phyloP scores from a whole-genome alignment of 2,888 invertebrate genomes.

The Sarcophaga caerulescens region DNA sequence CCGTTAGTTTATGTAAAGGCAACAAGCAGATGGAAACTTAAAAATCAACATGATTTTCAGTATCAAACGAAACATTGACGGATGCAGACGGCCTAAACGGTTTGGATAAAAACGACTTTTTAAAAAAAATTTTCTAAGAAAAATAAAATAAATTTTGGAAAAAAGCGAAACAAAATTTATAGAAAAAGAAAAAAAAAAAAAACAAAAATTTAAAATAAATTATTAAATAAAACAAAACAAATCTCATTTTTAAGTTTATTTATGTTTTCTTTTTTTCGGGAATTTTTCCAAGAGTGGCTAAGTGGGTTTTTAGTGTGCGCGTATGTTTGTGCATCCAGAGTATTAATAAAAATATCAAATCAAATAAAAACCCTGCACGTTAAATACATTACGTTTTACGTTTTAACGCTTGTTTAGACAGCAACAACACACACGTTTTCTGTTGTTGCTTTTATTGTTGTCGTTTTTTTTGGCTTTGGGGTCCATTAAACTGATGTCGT shows the following conservation, averaged over 20 bases:
- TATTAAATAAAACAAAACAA: too few species aligned
- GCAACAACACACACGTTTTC: not conserved
- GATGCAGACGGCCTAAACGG: slow-evolving; percentile 72
- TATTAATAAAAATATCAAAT: slow-evolving; percentile 5
- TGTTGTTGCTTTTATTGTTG: not conserved
- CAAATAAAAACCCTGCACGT: slow-evolving; percentile 15
- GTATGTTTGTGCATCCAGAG: not conserved
- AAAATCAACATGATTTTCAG: slow-evolving; percentile 66
- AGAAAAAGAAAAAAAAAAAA: slow-evolving; percentile 21
- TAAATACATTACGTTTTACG: slow-evolving; percentile 17
- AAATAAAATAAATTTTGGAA: slow-evolving; percentile 11
- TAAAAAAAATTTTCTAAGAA: slow-evolving; percentile 5
- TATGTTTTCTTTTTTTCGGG: too few species aligned
- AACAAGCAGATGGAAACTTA: slow-evolving; percentile 24
- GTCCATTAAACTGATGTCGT: slow-evolving; percentile 46
- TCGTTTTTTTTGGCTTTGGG: not conserved
- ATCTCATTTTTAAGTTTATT: too few species aligned
- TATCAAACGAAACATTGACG: slow-evolving; percentile 73
- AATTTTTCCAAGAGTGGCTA: too few species aligned
- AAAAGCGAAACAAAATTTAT: slow-evolving; percentile 51
- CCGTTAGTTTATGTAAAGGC: slow-evolving; percentile 17
- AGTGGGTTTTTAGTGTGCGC: not conserved
- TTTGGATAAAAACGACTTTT: slow-evolving; percentile 38
- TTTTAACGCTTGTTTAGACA: not conserved
- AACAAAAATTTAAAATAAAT: not conserved